These are phyloP conservation scores for Bombus polaris DNA, from an alignment of 1,140 invertebrate genomes.

Conservation along the genomic window DNA sequence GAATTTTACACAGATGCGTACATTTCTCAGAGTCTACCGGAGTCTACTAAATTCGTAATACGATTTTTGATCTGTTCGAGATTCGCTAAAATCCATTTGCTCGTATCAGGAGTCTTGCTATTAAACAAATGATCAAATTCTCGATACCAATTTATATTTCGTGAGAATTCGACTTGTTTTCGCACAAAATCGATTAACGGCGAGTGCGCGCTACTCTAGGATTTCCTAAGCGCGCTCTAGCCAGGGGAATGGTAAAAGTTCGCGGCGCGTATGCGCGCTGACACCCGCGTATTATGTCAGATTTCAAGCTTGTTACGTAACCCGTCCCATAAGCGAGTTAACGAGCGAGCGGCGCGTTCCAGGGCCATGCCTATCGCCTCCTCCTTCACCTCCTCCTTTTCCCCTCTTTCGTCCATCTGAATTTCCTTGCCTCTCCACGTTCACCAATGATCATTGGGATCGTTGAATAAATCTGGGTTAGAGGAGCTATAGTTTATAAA, in stretches of 20 bases:
- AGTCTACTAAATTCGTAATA: too few species aligned
- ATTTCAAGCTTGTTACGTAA: slow-evolving; percentile 55
- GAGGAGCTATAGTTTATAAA: background rate
- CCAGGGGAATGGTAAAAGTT: slow-evolving; percentile 31
- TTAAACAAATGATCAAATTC: background rate
- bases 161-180: background rate
- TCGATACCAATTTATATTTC: background rate
- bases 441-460: background rate
- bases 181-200: background rate
- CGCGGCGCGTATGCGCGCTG: slow-evolving; percentile 19
- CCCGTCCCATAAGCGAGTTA: slow-evolving; percentile 48
- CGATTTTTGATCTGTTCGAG: too few species aligned
- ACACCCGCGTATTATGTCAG: slow-evolving; percentile 45
- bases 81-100: too few species aligned
- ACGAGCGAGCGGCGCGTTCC: slow-evolving; percentile 47
- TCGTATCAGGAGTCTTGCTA: too few species aligned
- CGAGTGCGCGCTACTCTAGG: background rate
- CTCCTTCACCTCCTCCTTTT: background rate
- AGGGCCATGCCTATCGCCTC: slow-evolving; percentile 24
- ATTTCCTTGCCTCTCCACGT: background rate
- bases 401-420: background rate
- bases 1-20: too few species aligned
- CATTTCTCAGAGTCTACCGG: too few species aligned
- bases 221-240: slow-evolving; percentile 18
- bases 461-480: slow-evolving; percentile 11